Evolutionary conservation across 2,888 invertebrate genomes (phyloP).

Genomic region (Bembecia ichneumoniformis): DNA sequence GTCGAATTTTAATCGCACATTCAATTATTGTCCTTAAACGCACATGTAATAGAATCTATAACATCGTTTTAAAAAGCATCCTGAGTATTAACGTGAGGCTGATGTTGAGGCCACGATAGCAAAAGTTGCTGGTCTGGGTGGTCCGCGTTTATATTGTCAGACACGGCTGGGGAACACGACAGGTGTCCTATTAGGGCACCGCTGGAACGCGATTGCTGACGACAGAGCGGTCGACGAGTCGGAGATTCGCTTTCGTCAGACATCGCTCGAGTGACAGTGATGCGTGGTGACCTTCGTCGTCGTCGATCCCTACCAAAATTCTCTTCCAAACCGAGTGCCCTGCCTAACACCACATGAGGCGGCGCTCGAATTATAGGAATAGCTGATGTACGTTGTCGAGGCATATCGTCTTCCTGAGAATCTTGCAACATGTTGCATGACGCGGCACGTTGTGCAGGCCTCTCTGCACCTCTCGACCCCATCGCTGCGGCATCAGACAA

Average conservation of each 20-base stretch:
- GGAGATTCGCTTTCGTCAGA: constrained; percentile 79
- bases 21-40: constrained; percentile 52
- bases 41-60: constrained; percentile 26
- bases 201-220: constrained; percentile 63
- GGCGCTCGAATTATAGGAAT: constrained; percentile 67
- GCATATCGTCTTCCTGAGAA: constrained; percentile 59
- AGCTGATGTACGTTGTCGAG: constrained; percentile 47
- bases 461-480: constrained; percentile 49
- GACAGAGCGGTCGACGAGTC: constrained; percentile 59
- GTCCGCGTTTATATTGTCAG: constrained; percentile 37
- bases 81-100: constrained; percentile 30
- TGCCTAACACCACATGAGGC: constrained; percentile 74
- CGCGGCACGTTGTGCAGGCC: constrained; percentile 73
- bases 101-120: constrained; percentile 69
- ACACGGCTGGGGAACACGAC: constrained; percentile 59
- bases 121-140: constrained; percentile 63
- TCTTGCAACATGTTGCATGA: constrained; percentile 81
- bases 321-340: constrained; percentile 71
- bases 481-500: constrained; percentile 61
- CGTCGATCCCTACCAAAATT: constrained; percentile 41
- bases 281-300: constrained; percentile 75
- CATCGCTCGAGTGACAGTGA: constrained; percentile 80
- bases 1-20: constrained; percentile 47
- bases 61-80: constrained; percentile 56
- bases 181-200: constrained; percentile 61